A percentile compares a stretch with the other conserved stretches of the same genome.
Conservation (phyloP, 2,888 invertebrate species). For the Amaurobius ferox region DNA sequence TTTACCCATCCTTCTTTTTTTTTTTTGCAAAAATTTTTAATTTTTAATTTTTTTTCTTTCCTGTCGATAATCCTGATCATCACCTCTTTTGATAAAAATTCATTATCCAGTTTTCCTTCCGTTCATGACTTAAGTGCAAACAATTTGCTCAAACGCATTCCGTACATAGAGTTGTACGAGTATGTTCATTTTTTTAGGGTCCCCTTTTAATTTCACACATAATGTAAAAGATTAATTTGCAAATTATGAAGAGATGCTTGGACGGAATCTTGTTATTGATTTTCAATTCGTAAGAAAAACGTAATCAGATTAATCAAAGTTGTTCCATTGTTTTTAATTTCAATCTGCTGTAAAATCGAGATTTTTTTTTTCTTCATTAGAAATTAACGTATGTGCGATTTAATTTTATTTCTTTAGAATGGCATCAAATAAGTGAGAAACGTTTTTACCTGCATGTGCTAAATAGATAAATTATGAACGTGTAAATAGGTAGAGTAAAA, state of each 20-base stretch:
- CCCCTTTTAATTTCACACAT: constrained; percentile 29
- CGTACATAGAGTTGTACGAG: constrained; percentile 5
- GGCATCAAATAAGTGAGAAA: too few relatives aligned
- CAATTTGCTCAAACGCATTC: constrained; percentile 56
- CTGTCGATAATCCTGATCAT: constrained; percentile 53
- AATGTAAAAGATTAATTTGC: constrained; percentile 65
- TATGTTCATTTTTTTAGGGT: constrained; percentile 18
- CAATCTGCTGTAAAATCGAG: not conserved
- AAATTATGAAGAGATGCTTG: constrained; percentile 52
- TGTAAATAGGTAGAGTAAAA: too few relatives aligned
- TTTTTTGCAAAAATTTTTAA: constrained; percentile 19
- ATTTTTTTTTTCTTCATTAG: not conserved
- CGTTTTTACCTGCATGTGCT: too few relatives aligned
- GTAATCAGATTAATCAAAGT: constrained; percentile 63
- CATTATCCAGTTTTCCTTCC: constrained; percentile 63
- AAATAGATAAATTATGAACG: too few relatives aligned
- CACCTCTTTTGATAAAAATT: constrained; percentile 61
- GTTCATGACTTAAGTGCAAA: constrained; percentile 61
- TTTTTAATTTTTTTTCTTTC: too few relatives aligned
- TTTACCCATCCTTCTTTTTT: not conserved
- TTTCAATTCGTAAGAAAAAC: constrained; percentile 53
- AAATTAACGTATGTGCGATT: not conserved
- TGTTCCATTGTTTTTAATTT: constrained; percentile 33
- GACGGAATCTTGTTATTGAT: constrained; percentile 50
- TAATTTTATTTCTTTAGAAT: too few relatives aligned